phyloP scores from a whole-genome alignment of 2,888 invertebrate species.

The Ochlodes sylvanus region DNA sequence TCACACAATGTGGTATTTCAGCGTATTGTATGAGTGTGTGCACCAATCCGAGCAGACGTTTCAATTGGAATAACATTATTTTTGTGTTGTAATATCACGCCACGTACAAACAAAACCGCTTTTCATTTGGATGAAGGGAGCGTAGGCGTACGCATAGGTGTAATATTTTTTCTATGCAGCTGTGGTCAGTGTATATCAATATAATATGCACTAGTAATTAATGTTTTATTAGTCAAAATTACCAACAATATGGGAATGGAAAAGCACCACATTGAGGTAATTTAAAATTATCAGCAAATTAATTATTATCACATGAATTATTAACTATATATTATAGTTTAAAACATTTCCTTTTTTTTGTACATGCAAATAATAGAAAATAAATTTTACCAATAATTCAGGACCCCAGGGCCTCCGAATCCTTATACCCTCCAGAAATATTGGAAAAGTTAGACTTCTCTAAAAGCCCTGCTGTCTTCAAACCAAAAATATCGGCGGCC shows the following conservation, averaged over 20 bases:
- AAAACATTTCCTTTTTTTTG: too few relatives aligned
- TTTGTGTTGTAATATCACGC: conserved; percentile 5
- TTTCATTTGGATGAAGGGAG: too few relatives aligned
- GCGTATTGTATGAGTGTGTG: background rate
- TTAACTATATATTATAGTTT: too few relatives aligned
- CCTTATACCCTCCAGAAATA: conserved; percentile 88
- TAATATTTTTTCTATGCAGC: background rate
- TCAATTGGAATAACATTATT: background rate
- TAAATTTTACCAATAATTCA: conserved; percentile 49
- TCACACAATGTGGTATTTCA: background rate
- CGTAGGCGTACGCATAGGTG: too few relatives aligned
- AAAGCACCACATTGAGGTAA: conserved; percentile 61
- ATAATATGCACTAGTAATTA: background rate
- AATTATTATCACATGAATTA: too few relatives aligned
- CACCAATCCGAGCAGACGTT: conserved; percentile 9
- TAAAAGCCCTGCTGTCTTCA: conserved; percentile 86
- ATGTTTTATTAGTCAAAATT: background rate
- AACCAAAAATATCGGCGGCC: conserved; percentile 88
- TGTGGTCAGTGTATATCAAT: background rate
- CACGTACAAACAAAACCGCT: background rate
- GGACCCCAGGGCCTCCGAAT: conserved; percentile 75
- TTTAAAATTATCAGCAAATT: too few relatives aligned
- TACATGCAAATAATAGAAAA: too few relatives aligned
- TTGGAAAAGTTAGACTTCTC: conserved; percentile 88
- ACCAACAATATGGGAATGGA: conserved; percentile 65